Percentiles rank a stretch among this genome's conserved stretches.
These are phyloP conservation scores for Tortricodes alternella DNA, from an alignment of 2,888 invertebrate species.

Conservation along the genomic window DNA sequence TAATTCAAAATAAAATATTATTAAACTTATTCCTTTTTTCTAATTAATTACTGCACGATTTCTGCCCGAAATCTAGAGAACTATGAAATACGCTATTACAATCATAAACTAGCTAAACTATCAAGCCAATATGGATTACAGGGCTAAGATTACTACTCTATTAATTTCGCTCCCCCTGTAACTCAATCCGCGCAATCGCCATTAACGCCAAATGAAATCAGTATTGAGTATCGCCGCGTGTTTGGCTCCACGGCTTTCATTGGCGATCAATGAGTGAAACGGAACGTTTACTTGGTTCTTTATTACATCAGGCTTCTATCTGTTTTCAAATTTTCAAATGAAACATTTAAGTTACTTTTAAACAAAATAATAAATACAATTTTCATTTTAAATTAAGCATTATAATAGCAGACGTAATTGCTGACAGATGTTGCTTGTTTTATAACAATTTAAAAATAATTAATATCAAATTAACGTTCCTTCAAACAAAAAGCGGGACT, in stretches of 20 bases:
- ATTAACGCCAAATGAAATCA: constrained; percentile 50
- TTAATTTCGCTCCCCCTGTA: constrained; percentile 37
- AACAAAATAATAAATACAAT: too few species aligned
- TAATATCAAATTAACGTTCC: constrained; percentile 75
- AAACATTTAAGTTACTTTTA: not conserved
- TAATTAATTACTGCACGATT: too few species aligned
- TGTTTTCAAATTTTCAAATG: not conserved
- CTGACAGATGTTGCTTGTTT: constrained; percentile 24
- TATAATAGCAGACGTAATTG: constrained; percentile 11
- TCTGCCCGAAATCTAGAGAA: too few species aligned
- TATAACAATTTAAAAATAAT: constrained; percentile 50
- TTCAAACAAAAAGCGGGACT: constrained; percentile 57
- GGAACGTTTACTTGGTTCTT: not conserved
- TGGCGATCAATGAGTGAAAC: not conserved
- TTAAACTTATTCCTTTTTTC: too few species aligned
- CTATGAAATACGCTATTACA: too few species aligned
- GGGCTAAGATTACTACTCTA: constrained; percentile 3
- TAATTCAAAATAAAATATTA: too few species aligned
- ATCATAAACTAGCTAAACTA: not conserved
- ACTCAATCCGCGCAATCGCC: constrained; percentile 46
- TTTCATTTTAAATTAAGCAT: too few species aligned
- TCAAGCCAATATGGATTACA: constrained; percentile 14
- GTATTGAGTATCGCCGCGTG: constrained; percentile 35
- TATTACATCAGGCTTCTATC: not conserved
- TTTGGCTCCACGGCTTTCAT: not conserved